These are phyloP conservation scores for Meloidogyne floridensis DNA, from an alignment of 1,140 invertebrate genomes.

Conservation along the genomic window DNA sequence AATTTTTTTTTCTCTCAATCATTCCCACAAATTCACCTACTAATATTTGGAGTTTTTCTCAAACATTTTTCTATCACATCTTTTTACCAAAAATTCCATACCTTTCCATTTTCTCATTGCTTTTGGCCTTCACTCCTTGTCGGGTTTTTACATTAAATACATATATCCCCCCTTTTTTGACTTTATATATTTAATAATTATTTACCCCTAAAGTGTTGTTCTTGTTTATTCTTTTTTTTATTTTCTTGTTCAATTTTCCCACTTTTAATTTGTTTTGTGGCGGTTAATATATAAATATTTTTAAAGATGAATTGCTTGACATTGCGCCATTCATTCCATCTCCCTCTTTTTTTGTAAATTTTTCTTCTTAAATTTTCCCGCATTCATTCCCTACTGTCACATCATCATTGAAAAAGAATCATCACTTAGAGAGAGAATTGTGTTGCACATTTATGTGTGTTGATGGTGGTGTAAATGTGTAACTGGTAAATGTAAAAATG, in stretches of 20 bases:
- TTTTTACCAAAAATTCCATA: background rate
- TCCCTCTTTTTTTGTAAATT: no score
- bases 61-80: background rate
- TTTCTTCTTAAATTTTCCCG: background rate
- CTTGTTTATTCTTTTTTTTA: background rate
- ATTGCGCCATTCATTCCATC: background rate
- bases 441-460: background rate
- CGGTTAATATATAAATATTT: background rate
- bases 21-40: no score
- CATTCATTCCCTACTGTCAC: background rate
- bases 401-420: background rate
- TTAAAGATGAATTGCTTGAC: constrained; percentile 7
- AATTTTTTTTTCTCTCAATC: no score
- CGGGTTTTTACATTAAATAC: background rate
- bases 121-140: background rate
- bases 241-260: background rate
- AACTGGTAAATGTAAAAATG: constrained; percentile 9
- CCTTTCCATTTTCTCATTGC: background rate
- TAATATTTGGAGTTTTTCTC: no score
- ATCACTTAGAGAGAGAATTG: background rate
- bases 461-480: background rate
- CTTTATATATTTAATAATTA: background rate
- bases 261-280: constrained; percentile 4
- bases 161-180: background rate
- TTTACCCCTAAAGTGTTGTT: background rate